Percentiles rank a stretch among this genome's conserved stretches.
These are phyloP conservation scores for Scelioninae gen. 1 DNA, from an alignment of 2,888 invertebrate species.

Conservation along the genomic window DNA sequence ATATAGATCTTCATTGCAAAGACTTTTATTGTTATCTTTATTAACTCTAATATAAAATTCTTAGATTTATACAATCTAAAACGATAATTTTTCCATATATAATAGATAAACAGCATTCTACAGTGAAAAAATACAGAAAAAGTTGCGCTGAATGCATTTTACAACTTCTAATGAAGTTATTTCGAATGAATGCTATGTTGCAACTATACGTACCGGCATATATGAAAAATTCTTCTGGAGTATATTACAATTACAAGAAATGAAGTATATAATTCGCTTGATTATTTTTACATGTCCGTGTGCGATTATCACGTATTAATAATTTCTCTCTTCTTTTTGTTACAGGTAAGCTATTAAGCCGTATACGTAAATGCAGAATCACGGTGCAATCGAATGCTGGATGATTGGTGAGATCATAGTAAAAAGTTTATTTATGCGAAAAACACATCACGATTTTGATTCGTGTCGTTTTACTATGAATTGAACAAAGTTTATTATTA, in stretches of 20 bases:
- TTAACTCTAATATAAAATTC: too few species aligned
- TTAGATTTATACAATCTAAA: background rate
- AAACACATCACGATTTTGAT: too few species aligned
- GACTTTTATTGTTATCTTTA: too few species aligned
- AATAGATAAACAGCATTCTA: background rate
- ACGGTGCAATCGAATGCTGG: conserved; percentile 16
- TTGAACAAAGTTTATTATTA: too few species aligned
- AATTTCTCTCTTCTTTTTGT: conserved; percentile 43
- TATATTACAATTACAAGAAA: conserved; percentile 26
- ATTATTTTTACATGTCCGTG: conserved; percentile 26
- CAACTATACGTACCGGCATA: conserved; percentile 7
- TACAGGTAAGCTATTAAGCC: conserved; percentile 43
- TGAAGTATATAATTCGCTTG: conserved; percentile 23
- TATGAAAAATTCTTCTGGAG: conserved; percentile 26
- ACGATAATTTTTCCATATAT: background rate
- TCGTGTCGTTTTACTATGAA: too few species aligned
- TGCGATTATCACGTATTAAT: conserved; percentile 30
- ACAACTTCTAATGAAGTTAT: conserved; percentile 48
- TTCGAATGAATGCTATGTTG: conserved; percentile 35
- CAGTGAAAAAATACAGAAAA: conserved; percentile 30
- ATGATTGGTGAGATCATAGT: conserved; percentile 18
- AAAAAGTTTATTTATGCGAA: background rate
- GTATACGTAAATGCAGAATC: conserved; percentile 4
- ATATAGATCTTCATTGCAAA: too few species aligned
- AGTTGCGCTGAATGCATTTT: conserved; percentile 22